Evolutionary conservation across 2,113 vertebrate species (phyloP), one percentile per base, ranked within the genome.

Genomic region (Taxidea taxus): DNA sequence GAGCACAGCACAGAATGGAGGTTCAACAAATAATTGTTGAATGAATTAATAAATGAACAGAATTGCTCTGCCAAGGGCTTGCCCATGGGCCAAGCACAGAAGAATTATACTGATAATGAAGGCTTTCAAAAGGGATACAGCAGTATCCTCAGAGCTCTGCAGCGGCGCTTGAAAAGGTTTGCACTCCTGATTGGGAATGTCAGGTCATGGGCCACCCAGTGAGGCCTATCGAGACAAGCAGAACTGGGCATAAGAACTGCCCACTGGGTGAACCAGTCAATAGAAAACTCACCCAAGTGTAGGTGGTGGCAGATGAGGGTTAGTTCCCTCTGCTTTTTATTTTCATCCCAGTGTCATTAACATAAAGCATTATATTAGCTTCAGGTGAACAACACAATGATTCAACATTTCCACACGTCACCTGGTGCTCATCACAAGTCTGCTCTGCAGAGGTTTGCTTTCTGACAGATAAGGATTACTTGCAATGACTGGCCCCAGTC

Each of bases 31-130:
- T 95, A 74, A 2, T 58, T 91, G 54, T 75, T 78, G 34, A 86
- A 90, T 82, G 42, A 94, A 96, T 93, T 93, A 62, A 93, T 84
- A 44, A 95, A 85, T 95, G 49, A 94, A 92, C 23, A 92, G 44
- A 81, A 94, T 80, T 18, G 16, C 37, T 87, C 62, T 80, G 16
- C 23, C 34, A 80, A 96, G 62, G 56, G 23, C 74, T 88, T 96
- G 20, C 23, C 56, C 42, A 58, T 15, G 29, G 58, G 37, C 25
- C 51, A 81, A 95, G 20, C 81, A 51, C 68, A 94, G 91, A 97
- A 82, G 9, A 84, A 85, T 80, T 94, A 82, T 64, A 70, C 21
- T 49, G 10, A 72, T 86, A 64, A 39, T 81, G 92, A 75, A 27
- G 25, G n/a, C 15, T 86, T 94, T 95, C 75, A 37, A 74, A 51